These are phyloP conservation scores for Hemichromis elongatus DNA, from an alignment of 2,113 vertebrate species.

Conservation along the genomic window DNA sequence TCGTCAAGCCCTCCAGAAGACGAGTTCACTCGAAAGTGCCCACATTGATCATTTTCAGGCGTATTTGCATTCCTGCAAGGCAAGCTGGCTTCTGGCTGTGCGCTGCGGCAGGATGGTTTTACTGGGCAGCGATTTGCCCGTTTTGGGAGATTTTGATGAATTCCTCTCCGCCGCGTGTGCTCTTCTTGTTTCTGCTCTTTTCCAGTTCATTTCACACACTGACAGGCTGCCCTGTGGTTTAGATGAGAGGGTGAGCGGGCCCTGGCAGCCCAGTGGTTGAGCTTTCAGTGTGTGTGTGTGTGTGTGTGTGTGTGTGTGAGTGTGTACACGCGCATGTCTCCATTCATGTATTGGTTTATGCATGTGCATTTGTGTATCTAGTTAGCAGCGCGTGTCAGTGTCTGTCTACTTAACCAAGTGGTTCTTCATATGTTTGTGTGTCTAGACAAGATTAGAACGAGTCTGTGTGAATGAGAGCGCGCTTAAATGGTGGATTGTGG, in stretches of 20 bases:
- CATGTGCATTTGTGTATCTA: neutral
- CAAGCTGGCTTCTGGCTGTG: neutral
- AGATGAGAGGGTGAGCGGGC: constrained; percentile 3
- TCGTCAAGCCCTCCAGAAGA: neutral
- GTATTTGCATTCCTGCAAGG: constrained; percentile 3
- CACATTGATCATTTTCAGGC: constrained; percentile 25
- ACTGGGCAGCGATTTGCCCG: neutral
- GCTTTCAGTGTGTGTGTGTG: neutral
- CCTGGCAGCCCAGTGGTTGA: neutral
- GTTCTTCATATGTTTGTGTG: neutral
- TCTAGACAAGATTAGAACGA: neutral
- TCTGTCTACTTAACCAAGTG: neutral
- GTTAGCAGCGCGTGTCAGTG: neutral
- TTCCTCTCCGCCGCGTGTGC: neutral
- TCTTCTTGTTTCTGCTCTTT: constrained; percentile 39
- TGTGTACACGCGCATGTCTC: neutral
- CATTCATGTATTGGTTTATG: constrained; percentile 1
- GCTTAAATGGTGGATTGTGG: neutral
- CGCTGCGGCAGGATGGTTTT: neutral
- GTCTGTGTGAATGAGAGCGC: neutral
- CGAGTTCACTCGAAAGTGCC: neutral
- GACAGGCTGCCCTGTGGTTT: constrained; percentile 13
- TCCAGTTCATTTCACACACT: constrained; percentile 42
- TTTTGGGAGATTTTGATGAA: neutral
- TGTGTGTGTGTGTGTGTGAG: neutral